phyloP scores from a whole-genome alignment of 2,797 vertebrate species.

The Xyrichtys novacula region DNA sequence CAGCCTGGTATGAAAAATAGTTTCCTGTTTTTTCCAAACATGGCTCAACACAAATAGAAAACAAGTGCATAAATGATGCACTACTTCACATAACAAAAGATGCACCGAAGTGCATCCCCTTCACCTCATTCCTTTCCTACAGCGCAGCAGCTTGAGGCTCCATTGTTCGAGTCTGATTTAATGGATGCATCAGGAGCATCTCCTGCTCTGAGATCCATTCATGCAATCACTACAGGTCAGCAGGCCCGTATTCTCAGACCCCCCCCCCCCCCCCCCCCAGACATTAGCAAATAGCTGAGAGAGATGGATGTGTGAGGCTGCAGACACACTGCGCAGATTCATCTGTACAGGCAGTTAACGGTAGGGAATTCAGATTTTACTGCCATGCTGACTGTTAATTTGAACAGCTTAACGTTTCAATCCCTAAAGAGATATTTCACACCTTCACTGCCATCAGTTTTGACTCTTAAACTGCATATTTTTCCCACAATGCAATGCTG shows the following conservation, averaged over 20 bases:
- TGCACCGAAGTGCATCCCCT: slow-evolving; percentile 2
- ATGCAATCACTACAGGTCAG: slow-evolving; percentile 57
- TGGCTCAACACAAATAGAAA: background rate
- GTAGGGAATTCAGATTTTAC: background rate
- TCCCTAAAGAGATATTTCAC: too few relatives aligned
- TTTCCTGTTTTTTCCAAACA: background rate
- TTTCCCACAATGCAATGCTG: too few relatives aligned
- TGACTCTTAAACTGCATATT: too few relatives aligned
- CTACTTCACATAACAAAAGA: slow-evolving; percentile 13
- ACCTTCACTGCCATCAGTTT: too few relatives aligned
- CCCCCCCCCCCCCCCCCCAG: slow-evolving; percentile 30
- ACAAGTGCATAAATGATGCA: background rate
- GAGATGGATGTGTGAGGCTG: slow-evolving; percentile 41
- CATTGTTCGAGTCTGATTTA: slow-evolving; percentile 34
- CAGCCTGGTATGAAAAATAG: background rate
- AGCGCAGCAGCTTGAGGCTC: slow-evolving; percentile 30
- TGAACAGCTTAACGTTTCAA: too few relatives aligned
- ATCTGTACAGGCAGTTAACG: background rate
- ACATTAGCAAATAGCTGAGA: slow-evolving; percentile 48
- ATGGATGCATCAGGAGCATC: slow-evolving; percentile 51
- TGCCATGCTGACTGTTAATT: background rate
- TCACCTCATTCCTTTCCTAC: slow-evolving; percentile 26
- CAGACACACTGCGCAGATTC: background rate
- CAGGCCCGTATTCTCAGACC: slow-evolving; percentile 56
- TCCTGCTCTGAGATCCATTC: slow-evolving; percentile 60